These are phyloP conservation scores for Serilophus lunatus DNA, from an alignment of 2,113 vertebrate genomes.

Conservation along the genomic window DNA sequence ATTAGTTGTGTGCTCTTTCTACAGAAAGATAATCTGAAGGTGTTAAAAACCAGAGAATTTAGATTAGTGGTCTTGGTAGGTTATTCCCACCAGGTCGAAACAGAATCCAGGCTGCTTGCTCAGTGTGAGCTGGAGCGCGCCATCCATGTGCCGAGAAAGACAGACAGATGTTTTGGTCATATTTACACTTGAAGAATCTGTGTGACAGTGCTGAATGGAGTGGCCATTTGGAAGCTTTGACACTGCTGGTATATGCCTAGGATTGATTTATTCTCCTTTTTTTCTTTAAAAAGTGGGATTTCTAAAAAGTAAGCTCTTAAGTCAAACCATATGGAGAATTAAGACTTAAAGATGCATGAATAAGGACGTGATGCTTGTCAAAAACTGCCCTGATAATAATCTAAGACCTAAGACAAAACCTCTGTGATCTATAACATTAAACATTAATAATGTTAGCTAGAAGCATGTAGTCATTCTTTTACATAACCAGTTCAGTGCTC, in stretches of 20 bases:
- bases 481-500: not conserved
- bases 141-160: not conserved
- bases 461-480: not conserved
- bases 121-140: fast-evolving
- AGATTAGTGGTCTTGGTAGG: not conserved
- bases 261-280: not conserved
- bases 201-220: not conserved
- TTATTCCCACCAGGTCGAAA: not conserved
- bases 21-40: not conserved
- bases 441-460: not conserved
- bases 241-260: not conserved
- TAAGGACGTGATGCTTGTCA: not conserved
- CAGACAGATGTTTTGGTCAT: not conserved
- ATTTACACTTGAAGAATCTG: not conserved
- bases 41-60: not conserved
- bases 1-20: not conserved
- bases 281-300: not conserved
- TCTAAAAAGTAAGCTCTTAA: not conserved
- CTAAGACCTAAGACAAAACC: not conserved
- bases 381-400: not conserved
- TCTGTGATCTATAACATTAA: not conserved
- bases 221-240: not conserved
- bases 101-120: not conserved
- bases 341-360: not conserved
- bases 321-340: not conserved